phyloP scores from a whole-genome alignment of 2,888 invertebrate genomes.

The Mantis religiosa region DNA sequence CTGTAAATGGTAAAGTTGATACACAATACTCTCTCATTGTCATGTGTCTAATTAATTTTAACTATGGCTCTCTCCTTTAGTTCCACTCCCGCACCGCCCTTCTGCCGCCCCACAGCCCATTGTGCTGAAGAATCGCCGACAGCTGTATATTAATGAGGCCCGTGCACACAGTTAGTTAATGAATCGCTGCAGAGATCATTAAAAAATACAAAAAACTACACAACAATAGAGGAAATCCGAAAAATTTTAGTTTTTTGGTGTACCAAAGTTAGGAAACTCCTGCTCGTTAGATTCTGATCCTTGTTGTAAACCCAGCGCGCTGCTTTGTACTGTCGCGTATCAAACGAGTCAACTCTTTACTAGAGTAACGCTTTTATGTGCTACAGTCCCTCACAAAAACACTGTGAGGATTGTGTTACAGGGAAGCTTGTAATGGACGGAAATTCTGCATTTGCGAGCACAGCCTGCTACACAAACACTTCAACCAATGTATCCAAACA shows the following conservation, averaged over 20 bases:
- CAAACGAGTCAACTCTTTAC: background rate
- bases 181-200: constrained; percentile 21
- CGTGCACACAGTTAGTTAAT: constrained; percentile 17
- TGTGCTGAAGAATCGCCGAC: constrained; percentile 31
- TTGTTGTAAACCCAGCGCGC: background rate
- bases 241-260: constrained; percentile 13
- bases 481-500: too few relatives aligned
- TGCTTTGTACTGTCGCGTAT: background rate
- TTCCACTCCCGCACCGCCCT: background rate
- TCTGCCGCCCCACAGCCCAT: constrained; percentile 12
- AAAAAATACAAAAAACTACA: constrained; percentile 3
- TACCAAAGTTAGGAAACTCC: constrained; percentile 6
- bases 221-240: constrained; percentile 15
- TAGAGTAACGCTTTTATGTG: background rate
- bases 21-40: constrained; percentile 12
- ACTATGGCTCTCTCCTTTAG: constrained; percentile 8
- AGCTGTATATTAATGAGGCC: constrained; percentile 29
- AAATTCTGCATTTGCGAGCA: background rate
- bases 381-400: background rate
- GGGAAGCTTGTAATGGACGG: too few relatives aligned
- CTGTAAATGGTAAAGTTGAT: constrained; percentile 12
- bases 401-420: background rate
- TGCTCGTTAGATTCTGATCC: constrained; percentile 2
- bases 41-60: constrained; percentile 24
- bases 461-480: too few relatives aligned